phyloP scores from a whole-genome alignment of 2,113 vertebrate genomes.

The Nesoenas mayeri region DNA sequence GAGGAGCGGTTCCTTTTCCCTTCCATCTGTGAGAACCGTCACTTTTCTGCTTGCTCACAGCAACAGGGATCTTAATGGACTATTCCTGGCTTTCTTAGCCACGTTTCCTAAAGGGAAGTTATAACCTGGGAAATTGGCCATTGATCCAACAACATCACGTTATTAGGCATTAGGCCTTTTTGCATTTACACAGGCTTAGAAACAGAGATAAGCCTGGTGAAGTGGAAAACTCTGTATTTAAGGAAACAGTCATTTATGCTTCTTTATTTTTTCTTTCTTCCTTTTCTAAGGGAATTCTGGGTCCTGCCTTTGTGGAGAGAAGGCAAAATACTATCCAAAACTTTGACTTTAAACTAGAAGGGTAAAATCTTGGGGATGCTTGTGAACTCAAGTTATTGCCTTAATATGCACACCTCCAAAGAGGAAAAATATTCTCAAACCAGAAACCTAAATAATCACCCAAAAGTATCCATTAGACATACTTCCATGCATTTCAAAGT shows the following conservation, averaged over 20 bases:
- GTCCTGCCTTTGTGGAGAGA: not conserved
- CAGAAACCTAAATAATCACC: not conserved
- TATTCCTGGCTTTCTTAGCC: constrained; percentile 18
- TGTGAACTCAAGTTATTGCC: not conserved
- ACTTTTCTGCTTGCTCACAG: not conserved
- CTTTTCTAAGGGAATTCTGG: not conserved
- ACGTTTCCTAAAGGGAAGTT: constrained; percentile 39
- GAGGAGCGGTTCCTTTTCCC: not conserved
- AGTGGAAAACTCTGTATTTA: not conserved
- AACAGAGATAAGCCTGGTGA: not conserved
- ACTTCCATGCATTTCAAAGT: not conserved
- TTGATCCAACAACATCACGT: constrained; percentile 27
- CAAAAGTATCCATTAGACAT: not conserved
- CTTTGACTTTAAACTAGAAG: not conserved
- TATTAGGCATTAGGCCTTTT: not conserved
- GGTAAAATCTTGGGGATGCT: not conserved
- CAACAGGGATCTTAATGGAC: not conserved
- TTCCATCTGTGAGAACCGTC: not conserved
- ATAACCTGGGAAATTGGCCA: constrained; percentile 35
- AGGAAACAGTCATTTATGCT: not conserved
- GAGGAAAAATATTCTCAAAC: not conserved
- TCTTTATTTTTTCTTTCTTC: not conserved
- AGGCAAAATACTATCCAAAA: not conserved
- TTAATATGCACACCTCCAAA: not conserved
- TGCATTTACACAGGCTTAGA: not conserved